A percentile compares a stretch with the other conserved stretches of the same genome.
phyloP scores from a whole-genome alignment of 2,113 vertebrate genomes.

The Gadus macrocephalus region DNA sequence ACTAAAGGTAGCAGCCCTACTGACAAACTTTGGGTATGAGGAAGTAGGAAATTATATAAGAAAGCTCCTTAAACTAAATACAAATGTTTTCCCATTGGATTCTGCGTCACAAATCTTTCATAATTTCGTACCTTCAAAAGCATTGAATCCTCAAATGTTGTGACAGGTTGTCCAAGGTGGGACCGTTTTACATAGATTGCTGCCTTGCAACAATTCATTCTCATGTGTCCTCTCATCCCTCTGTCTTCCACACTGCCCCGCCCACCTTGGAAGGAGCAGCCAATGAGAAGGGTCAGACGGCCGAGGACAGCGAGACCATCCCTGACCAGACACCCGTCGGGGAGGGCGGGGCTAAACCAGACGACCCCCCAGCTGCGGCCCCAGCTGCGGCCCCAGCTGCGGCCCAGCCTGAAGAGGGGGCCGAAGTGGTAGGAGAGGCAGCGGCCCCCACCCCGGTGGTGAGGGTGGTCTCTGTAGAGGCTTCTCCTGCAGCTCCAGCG shows the following conservation, averaged over 20 bases:
- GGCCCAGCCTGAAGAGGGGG: too few relatives aligned
- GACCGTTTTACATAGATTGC: too few relatives aligned
- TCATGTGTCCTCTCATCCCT: too few relatives aligned
- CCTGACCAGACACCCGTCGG: conserved; percentile 55
- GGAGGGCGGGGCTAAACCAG: conserved; percentile 5
- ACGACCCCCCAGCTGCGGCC: conserved; percentile 6
- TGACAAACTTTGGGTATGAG: too few relatives aligned
- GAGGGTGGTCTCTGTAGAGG: background rate
- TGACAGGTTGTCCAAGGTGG: background rate
- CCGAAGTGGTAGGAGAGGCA: too few relatives aligned
- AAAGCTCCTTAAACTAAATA: too few relatives aligned
- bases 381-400: background rate
- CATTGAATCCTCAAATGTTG: background rate
- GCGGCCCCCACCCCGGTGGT: background rate
- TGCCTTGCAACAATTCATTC: too few relatives aligned
- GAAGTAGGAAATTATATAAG: too few relatives aligned
- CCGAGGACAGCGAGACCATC: conserved; percentile 61
- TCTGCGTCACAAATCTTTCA: background rate
- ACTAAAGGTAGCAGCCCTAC: too few relatives aligned
- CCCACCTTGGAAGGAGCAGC: conserved; percentile 44
- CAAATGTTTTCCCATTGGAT: too few relatives aligned
- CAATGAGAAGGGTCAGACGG: conserved; percentile 54
- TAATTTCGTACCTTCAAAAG: background rate
- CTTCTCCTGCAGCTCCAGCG: background rate
- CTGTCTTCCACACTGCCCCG: background rate